These are phyloP conservation scores for Drosophila siamana DNA, from an alignment of 2,888 invertebrate genomes.

Conservation along the genomic window DNA sequence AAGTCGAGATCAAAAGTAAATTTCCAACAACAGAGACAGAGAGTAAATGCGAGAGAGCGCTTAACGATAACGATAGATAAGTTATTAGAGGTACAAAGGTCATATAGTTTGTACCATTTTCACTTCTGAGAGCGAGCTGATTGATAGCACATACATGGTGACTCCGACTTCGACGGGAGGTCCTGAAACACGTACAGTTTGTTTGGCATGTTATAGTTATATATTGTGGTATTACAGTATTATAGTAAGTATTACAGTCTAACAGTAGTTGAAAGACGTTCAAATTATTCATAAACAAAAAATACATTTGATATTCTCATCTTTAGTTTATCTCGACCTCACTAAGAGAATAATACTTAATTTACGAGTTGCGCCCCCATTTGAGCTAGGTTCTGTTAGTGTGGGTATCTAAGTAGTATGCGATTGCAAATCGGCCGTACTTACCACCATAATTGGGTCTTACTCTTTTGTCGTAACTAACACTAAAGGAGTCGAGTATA, in stretches of 20 bases:
- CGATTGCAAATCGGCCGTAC: conserved; percentile 78
- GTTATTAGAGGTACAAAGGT: conserved; percentile 63
- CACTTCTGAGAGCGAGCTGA: conserved; percentile 99
- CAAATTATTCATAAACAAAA: conserved; percentile 10
- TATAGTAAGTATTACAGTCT: conserved; percentile 3
- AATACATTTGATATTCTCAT: neutral
- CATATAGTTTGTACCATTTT: conserved; percentile 93
- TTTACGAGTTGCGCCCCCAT: conserved; percentile 2
- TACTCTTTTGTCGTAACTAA: conserved; percentile 99
- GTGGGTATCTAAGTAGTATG: conserved; percentile 9
- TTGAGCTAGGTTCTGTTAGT: conserved; percentile 28
- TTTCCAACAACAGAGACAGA: conserved; percentile 65
- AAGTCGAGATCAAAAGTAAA: conserved; percentile 21
- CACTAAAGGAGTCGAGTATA: conserved; percentile 97
- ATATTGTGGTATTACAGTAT: conserved; percentile 21
- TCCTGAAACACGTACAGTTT: conserved; percentile 89
- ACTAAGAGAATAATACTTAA: neutral
- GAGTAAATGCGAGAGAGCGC: conserved; percentile 63
- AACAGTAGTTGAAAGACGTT: conserved; percentile 4
- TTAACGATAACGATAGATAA: conserved; percentile 57
- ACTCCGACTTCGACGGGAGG: conserved; percentile 98
- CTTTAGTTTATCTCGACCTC: neutral
- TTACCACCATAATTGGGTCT: conserved; percentile 99
- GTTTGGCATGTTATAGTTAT: conserved; percentile 57
- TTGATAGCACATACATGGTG: conserved; percentile 99